Evolutionary conservation across 2,113 vertebrate genomes (phyloP).

Genomic region (Phoenicopterus ruber): DNA sequence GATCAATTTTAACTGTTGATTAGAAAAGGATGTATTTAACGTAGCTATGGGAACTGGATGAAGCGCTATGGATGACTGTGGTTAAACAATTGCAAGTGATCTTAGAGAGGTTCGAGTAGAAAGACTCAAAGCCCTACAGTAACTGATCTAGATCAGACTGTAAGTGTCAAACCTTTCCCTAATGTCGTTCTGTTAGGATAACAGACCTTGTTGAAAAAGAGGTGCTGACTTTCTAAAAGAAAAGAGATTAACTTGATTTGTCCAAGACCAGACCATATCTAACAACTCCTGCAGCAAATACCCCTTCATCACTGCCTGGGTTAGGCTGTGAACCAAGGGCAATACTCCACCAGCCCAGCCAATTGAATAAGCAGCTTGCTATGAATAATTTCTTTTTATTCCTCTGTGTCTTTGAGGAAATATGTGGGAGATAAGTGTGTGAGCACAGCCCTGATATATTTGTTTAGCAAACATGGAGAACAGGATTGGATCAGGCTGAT

Average conservation of each 20-base stretch:
- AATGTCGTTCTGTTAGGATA: neutral
- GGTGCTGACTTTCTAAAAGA: neutral
- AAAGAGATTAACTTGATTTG: neutral
- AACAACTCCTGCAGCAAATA: neutral
- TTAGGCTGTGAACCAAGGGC: neutral
- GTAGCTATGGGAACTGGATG: neutral
- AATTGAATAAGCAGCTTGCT: neutral
- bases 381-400: neutral
- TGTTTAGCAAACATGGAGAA: neutral
- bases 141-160: neutral
- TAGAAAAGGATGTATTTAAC: neutral
- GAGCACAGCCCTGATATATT: neutral
- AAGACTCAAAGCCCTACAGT: neutral
- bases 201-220: neutral
- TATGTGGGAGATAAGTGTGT: neutral
- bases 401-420: neutral
- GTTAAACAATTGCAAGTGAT: neutral
- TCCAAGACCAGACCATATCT: neutral
- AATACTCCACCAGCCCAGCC: neutral
- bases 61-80: neutral
- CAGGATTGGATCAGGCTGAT: neutral
- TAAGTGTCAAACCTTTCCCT: neutral
- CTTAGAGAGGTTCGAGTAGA: fast-evolving
- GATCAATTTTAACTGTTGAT: neutral
- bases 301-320: fast-evolving